phyloP scores from a whole-genome alignment of 2,888 invertebrate genomes.

The Mimas tiliae region DNA sequence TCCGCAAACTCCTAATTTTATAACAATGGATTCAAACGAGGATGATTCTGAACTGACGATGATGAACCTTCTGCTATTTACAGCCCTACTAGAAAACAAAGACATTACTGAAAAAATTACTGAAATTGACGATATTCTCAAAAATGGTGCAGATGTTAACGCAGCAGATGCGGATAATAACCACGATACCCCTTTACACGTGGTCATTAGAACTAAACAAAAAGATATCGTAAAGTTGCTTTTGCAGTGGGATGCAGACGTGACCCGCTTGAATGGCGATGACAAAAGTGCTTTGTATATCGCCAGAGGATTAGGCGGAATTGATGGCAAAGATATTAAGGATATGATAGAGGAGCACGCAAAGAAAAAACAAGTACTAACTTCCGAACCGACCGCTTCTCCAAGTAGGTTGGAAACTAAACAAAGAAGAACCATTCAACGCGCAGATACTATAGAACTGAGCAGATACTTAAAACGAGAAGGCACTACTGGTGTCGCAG shows the following conservation, averaged over 20 bases:
- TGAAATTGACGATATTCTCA: conserved; percentile 27
- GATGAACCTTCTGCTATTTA: neutral
- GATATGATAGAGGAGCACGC: neutral
- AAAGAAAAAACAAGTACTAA: neutral
- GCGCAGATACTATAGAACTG: conserved; percentile 12
- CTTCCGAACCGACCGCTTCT: neutral
- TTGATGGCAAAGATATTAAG: conserved; percentile 26
- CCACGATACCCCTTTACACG: conserved; percentile 42
- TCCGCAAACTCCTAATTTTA: neutral
- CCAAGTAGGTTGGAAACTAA: conserved; percentile 16
- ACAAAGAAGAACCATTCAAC: conserved; percentile 26
- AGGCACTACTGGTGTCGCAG: conserved; percentile 37
- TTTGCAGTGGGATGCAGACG: conserved; percentile 38
- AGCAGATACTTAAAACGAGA: conserved; percentile 31
- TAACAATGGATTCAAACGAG: conserved; percentile 4
- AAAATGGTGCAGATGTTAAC: conserved; percentile 44
- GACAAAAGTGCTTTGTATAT: conserved; percentile 40
- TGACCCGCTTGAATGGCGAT: conserved; percentile 34
- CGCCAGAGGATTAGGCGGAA: conserved; percentile 30
- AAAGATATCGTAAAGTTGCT: conserved; percentile 37
- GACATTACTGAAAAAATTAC: conserved; percentile 4
- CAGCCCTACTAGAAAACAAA: conserved; percentile 5
- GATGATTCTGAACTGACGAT: neutral
- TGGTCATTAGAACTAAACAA: conserved; percentile 39
- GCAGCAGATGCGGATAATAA: conserved; percentile 40